Conservation (phyloP, 1,140 invertebrate species). For the Theocolax elegans region DNA sequence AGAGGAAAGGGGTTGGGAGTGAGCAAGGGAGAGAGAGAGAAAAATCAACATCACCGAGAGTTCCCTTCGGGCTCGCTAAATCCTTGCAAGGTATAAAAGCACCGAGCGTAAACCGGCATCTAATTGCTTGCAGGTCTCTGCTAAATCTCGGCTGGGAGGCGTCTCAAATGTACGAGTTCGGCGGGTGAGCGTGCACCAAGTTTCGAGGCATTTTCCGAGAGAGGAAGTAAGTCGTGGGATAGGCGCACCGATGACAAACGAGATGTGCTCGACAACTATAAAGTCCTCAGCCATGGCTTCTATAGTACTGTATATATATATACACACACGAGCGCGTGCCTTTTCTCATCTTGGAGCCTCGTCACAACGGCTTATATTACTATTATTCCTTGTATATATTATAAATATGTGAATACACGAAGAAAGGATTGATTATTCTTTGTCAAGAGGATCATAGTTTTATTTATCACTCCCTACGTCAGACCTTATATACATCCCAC, state of each 20-base stretch:
- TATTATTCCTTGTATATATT: conserved; percentile 4
- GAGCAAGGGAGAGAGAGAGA: no score
- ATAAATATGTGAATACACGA: conserved; percentile 19
- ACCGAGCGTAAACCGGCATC: neutral
- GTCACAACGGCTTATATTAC: neutral
- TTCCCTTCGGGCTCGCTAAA: neutral
- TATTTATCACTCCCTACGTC: no score
- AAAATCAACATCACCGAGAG: no score
- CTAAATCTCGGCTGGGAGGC: conserved; percentile 55
- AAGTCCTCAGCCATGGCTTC: neutral
- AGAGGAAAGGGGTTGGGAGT: no score
- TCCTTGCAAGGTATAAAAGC: neutral
- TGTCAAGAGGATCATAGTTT: neutral
- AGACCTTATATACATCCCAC: no score
- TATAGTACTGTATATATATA: neutral
- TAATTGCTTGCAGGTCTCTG: conserved; percentile 52
- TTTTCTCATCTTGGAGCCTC: neutral
- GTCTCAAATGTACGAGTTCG: conserved; percentile 56
- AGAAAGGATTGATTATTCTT: neutral
- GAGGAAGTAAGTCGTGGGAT: neutral
- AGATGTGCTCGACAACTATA: neutral
- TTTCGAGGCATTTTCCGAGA: no score
- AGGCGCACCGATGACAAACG: neutral
- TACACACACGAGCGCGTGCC: no score
- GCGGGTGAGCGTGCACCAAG: conserved; percentile 45